Evolutionary conservation across 1,140 invertebrate species (phyloP).

Genomic region (Vanessa atalanta): DNA sequence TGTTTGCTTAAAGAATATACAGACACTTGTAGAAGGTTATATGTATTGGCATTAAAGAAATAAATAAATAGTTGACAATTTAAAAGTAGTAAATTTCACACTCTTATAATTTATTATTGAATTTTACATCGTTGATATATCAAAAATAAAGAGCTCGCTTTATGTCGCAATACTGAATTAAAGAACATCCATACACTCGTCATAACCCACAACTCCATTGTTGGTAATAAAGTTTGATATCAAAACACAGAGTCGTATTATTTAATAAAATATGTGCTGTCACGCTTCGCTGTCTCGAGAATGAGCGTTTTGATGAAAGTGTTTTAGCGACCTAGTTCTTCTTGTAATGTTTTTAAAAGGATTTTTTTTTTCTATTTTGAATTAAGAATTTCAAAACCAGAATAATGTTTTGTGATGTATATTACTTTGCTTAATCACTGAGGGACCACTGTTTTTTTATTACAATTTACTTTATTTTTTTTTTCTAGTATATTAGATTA

Average conservation of each 20-base stretch:
- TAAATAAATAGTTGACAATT: too few species aligned
- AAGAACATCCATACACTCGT: constrained; percentile 11
- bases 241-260: constrained; percentile 19
- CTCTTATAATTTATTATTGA: not conserved
- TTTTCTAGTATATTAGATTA: too few species aligned
- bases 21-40: too few species aligned
- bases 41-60: too few species aligned
- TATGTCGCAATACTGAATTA: constrained; percentile 11
- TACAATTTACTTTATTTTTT: too few species aligned
- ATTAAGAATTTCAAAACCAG: too few species aligned
- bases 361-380: not conserved
- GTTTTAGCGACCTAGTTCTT: constrained; percentile 10
- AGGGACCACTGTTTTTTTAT: too few species aligned
- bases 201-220: constrained; percentile 19
- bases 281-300: constrained; percentile 6
- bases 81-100: too few species aligned
- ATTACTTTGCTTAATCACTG: too few species aligned
- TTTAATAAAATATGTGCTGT: constrained; percentile 15
- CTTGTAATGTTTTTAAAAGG: not conserved
- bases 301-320: constrained; percentile 20
- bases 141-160: not conserved
- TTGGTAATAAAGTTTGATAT: constrained; percentile 29
- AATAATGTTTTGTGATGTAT: too few species aligned
- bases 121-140: not conserved
- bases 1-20: too few species aligned